Evolutionary conservation across 2,888 invertebrate species (phyloP).

Genomic region (Cataglyphis altisquamis): DNA sequence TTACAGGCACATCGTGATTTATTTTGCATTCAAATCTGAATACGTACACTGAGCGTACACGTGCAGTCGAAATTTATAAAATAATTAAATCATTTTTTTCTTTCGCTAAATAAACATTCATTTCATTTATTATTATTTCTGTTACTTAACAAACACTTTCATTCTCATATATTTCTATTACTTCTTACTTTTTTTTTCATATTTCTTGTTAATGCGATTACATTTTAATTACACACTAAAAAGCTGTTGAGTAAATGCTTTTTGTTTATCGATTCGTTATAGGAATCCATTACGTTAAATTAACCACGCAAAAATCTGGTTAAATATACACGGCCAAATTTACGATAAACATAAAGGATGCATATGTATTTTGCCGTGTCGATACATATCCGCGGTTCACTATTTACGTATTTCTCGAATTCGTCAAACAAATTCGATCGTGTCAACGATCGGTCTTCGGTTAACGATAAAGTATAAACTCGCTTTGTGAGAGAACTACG

Average conservation of each 20-base stretch:
- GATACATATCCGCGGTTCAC: conserved; percentile 1
- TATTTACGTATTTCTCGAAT: conserved; percentile 26
- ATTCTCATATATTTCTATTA: neutral
- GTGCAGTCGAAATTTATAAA: neutral
- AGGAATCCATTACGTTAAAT: conserved; percentile 13
- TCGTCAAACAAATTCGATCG: neutral
- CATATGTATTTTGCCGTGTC: neutral
- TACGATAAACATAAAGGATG: conserved; percentile 19
- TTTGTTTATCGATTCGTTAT: neutral
- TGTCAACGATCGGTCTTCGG: neutral
- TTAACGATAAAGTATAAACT: conserved; percentile 9
- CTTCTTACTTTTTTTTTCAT: neutral
- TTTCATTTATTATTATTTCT: neutral
- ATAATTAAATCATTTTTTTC: neutral
- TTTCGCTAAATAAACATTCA: neutral
- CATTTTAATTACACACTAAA: neutral
- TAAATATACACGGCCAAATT: conserved; percentile 17
- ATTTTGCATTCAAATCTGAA: neutral
- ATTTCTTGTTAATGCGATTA: neutral
- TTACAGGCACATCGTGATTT: neutral
- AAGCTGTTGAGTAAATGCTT: neutral
- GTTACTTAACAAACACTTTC: neutral
- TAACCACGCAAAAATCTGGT: conserved; percentile 11
- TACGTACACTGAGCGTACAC: too few relatives aligned
- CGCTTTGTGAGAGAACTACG: neutral